These are phyloP conservation scores for Ophion costatus DNA, from an alignment of 2,888 invertebrate species.

Conservation along the genomic window DNA sequence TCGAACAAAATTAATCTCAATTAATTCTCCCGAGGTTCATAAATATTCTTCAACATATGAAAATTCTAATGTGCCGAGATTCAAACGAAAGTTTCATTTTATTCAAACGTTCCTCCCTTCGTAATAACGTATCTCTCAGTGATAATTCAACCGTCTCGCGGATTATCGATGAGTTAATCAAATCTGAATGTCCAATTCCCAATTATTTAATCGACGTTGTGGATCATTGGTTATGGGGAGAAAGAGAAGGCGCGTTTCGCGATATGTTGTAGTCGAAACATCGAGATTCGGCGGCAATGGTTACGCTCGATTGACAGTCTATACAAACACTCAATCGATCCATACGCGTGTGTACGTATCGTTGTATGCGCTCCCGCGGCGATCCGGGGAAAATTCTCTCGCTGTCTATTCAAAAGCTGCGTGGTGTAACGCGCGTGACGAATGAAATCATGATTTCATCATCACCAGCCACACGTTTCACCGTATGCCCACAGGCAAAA, in stretches of 20 bases:
- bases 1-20: too few relatives aligned
- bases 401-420: conserved; percentile 27
- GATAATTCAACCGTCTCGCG: background rate
- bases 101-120: background rate
- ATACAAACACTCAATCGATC: conserved; percentile 30
- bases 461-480: conserved; percentile 57
- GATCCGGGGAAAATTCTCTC: conserved; percentile 12
- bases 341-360: conserved; percentile 31
- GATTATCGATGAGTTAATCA: background rate
- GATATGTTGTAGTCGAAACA: conserved; percentile 41
- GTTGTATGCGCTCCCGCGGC: conserved; percentile 38
- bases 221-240: background rate
- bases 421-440: conserved; percentile 59
- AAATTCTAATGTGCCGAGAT: too few relatives aligned
- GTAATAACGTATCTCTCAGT: background rate
- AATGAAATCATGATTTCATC: conserved; percentile 68
- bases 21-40: too few relatives aligned
- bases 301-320: conserved; percentile 46
- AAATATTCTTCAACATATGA: too few relatives aligned
- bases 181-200: background rate
- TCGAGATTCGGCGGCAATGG: conserved; percentile 27
- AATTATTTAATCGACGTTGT: background rate
- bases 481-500: conserved; percentile 51
- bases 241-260: background rate
- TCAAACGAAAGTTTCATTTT: background rate